phyloP scores from a whole-genome alignment of 2,797 vertebrate genomes.

The Lacerta viridis region DNA sequence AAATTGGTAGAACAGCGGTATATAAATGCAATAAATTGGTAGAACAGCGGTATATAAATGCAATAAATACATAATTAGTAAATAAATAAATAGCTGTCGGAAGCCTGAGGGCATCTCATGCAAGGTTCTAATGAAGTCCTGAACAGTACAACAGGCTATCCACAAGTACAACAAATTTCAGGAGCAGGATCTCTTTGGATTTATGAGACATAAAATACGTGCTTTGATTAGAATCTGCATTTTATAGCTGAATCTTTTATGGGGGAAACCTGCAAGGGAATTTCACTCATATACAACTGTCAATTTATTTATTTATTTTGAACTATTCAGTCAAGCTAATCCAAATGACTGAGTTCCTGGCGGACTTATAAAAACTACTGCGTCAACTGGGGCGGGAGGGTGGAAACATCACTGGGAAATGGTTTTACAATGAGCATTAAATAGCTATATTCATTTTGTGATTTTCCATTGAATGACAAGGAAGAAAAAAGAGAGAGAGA shows the following conservation, averaged over 20 bases:
- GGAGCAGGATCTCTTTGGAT: neutral
- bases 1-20: too few species aligned
- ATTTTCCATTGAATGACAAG: neutral
- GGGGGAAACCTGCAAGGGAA: conserved; percentile 18
- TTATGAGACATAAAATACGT: conserved; percentile 22
- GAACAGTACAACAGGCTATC: neutral
- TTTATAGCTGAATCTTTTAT: conserved; percentile 30
- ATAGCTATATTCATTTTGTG: conserved; percentile 11
- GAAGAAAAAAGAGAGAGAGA: neutral
- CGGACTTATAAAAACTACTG: conserved; percentile 25
- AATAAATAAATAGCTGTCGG: too few species aligned
- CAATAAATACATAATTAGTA: too few species aligned
- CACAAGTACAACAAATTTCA: neutral
- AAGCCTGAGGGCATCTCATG: too few species aligned
- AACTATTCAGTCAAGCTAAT: conserved; percentile 6
- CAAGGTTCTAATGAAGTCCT: neutral
- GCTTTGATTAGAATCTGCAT: conserved; percentile 35
- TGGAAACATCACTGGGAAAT: neutral
- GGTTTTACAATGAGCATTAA: conserved; percentile 3
- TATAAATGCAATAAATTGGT: too few species aligned
- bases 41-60: too few species aligned
- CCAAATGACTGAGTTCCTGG: conserved; percentile 21
- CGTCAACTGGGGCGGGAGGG: neutral
- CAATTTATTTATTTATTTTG: neutral
- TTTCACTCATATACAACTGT: conserved; percentile 13